A percentile compares a stretch with the other conserved stretches of the same genome.
phyloP scores from a whole-genome alignment of 1,140 invertebrate species.

The Scaptomyza graminum region DNA sequence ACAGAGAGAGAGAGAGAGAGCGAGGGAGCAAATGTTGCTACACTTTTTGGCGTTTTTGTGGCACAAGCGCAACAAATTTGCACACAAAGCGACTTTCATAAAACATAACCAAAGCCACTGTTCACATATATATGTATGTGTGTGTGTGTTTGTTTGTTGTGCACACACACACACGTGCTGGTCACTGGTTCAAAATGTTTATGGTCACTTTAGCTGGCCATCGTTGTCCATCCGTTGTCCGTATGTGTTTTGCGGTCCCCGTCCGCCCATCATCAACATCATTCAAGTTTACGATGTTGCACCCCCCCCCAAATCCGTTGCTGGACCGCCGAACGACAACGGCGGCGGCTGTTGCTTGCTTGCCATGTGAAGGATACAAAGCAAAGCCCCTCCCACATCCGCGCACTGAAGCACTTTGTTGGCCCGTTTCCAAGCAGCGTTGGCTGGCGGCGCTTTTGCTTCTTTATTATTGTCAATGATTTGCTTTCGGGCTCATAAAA shows the following conservation, averaged over 20 bases:
- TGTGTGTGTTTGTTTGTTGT: constrained; percentile 1
- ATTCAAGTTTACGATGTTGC: constrained; percentile 71
- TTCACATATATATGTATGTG: constrained; percentile 6
- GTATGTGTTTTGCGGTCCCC: constrained; percentile 50
- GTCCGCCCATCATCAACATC: constrained; percentile 67
- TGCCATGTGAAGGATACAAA: not conserved
- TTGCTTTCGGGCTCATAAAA: constrained; percentile 77
- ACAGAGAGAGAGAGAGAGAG: not conserved
- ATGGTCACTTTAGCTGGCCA: constrained; percentile 68
- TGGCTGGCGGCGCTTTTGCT: constrained; percentile 25
- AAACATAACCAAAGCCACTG: constrained; percentile 37
- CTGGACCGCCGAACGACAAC: constrained; percentile 11
- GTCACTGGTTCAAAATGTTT: constrained; percentile 59
- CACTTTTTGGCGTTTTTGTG: constrained; percentile 40
- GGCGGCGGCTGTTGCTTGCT: too few species aligned
- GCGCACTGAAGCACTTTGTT: not conserved
- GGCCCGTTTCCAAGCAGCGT: constrained; percentile 28
- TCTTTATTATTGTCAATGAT: constrained; percentile 78
- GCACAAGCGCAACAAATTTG: constrained; percentile 52
- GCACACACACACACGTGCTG: too few species aligned
- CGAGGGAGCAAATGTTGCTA: constrained; percentile 41
- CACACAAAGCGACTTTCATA: constrained; percentile 59
- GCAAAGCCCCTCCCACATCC: not conserved
- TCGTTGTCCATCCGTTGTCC: constrained; percentile 7
- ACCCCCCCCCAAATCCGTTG: constrained; percentile 45